These are phyloP conservation scores for Stomatorhinus ivindoensis DNA, from an alignment of 2,113 vertebrate genomes.

Conservation along the genomic window DNA sequence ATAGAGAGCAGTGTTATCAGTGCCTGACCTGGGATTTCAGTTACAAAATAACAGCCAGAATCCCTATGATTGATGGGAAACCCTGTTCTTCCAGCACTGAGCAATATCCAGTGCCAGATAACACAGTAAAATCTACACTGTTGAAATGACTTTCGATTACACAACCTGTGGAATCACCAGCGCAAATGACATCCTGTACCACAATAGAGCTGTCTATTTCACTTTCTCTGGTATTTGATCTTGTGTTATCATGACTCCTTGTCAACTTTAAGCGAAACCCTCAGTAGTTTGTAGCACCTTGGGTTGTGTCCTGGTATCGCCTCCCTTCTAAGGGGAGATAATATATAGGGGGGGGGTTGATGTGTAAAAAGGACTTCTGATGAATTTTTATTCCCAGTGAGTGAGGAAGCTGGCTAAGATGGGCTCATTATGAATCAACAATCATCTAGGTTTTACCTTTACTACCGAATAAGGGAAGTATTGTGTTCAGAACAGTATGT, in stretches of 20 bases:
- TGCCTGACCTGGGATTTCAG: background rate
- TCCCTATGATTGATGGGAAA: background rate
- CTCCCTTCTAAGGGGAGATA: background rate
- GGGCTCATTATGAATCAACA: background rate
- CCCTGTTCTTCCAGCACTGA: background rate
- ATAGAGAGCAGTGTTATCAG: background rate
- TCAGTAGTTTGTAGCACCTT: background rate
- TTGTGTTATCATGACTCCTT: background rate
- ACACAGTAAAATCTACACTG: background rate
- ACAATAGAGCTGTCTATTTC: background rate
- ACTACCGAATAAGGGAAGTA: background rate
- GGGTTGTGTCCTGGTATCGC: background rate
- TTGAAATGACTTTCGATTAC: background rate
- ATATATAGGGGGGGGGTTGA: background rate
- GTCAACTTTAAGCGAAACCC: background rate
- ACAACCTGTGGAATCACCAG: background rate
- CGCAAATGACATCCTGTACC: background rate
- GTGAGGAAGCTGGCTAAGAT: background rate
- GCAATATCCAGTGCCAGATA: background rate
- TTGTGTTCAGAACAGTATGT: background rate
- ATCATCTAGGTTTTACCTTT: background rate
- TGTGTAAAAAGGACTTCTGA: background rate
- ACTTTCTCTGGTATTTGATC: background rate
- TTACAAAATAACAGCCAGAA: background rate
- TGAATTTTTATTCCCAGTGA: background rate